phyloP scores from a whole-genome alignment of 2,113 vertebrate genomes.

The Lophotis ruficrista region DNA sequence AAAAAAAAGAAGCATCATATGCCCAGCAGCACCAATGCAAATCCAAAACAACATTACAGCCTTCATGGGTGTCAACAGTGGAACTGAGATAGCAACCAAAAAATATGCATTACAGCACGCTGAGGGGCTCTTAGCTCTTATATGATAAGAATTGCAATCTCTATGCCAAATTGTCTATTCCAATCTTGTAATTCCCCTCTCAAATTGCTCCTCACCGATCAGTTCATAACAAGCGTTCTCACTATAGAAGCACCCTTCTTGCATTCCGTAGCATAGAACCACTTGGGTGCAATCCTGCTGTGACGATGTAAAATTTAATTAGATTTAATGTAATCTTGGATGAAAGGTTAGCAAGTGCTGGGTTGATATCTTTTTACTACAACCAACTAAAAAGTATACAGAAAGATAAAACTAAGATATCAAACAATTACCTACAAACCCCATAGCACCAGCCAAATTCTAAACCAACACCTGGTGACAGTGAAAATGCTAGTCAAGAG shows the following conservation, averaged over 20 bases:
- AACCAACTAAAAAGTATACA: neutral
- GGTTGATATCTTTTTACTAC: neutral
- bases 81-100: neutral
- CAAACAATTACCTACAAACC: neutral
- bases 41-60: neutral
- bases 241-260: neutral
- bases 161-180: neutral
- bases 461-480: neutral
- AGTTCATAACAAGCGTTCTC: neutral
- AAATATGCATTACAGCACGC: fast-evolving
- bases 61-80: neutral
- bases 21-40: neutral
- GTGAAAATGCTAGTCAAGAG: constrained; percentile 35
- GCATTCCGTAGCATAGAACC: neutral
- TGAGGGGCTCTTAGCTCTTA: neutral
- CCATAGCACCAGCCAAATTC: neutral
- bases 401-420: neutral
- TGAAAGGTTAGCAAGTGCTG: neutral
- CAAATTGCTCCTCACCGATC: neutral
- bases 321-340: neutral
- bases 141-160: neutral
- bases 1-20: neutral
- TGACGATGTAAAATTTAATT: neutral
- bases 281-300: neutral
- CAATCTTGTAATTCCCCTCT: neutral